Percentiles rank a stretch among this genome's conserved stretches.
phyloP scores from a whole-genome alignment of 2,888 invertebrate species.

The Didymodactylos carnosus region DNA sequence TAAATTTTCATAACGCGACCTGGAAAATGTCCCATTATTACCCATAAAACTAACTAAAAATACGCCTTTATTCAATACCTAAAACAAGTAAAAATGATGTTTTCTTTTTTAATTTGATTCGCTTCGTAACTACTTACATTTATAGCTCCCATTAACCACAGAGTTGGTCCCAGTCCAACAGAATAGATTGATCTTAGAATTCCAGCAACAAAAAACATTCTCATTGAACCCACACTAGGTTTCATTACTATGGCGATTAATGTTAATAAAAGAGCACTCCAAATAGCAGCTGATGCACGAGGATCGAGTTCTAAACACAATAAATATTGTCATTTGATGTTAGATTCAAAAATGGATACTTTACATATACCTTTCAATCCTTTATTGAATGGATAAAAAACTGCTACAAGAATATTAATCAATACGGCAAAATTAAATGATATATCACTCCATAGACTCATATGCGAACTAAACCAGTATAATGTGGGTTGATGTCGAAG shows the following conservation, averaged over 20 bases:
- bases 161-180: constrained; percentile 68
- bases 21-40: constrained; percentile 80
- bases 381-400: constrained; percentile 70
- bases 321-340: not conserved
- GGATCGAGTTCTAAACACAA: constrained; percentile 50
- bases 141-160: constrained; percentile 61
- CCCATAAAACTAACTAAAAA: constrained; percentile 87
- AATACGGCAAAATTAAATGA: constrained; percentile 88
- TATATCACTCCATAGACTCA: constrained; percentile 88
- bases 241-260: constrained; percentile 55
- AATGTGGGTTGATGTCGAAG: constrained; percentile 66
- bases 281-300: constrained; percentile 65
- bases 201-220: constrained; percentile 40
- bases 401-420: constrained; percentile 84
- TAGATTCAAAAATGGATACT: not conserved
- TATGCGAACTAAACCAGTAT: constrained; percentile 88
- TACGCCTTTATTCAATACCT: constrained; percentile 63
- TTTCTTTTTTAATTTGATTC: not conserved
- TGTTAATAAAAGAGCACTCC: constrained; percentile 55
- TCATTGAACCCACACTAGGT: constrained; percentile 52
- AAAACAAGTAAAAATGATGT: constrained; percentile 40
- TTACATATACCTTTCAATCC: constrained; percentile 20
- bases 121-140: constrained; percentile 53
- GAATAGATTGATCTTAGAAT: constrained; percentile 72
- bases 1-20: constrained; percentile 61